Evolutionary conservation across 2,888 invertebrate species (phyloP), one percentile per base, ranked within the genome.

Genomic region (Noctua janthe): DNA sequence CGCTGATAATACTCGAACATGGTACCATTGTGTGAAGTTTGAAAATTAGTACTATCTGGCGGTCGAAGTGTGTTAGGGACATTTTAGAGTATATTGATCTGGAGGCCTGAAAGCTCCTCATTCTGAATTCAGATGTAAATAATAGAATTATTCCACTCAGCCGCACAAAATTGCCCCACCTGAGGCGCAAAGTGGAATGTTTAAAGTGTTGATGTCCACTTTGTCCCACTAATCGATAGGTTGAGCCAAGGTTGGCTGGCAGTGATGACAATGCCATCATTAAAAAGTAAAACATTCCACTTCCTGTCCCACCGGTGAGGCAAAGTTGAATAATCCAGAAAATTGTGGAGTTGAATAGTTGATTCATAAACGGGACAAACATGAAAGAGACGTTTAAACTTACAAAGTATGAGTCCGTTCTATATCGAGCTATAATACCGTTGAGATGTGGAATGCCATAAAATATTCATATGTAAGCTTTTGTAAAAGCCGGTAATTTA

Each of bases 1-100:
- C 54, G 56, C 49, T 51, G 73, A 71, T 70, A 78, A 73, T 51
- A 56, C 13, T 47, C 29, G 35, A 59, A 73, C 64, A 82, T 64
- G 23, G 67, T 11, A 20, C 43, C 59, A 74, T 66, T 73, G 66
- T 66, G 35, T 56, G n/a, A 78, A 47, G 17, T 13, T 43, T 13
- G 35, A 43, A 72, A 74, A 69, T 35, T 4, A 35, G 23, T 47
- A 43, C 23, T 51, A 62, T 59, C 23, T 39, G 51, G 43, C n/a
- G 29, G 10, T 66, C 8, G 10, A 39, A 70, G 15, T 23, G 29
- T 51, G 3, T 56, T 39, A 10, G 6, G 2, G 49, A 49, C 49
- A 64, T 29, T 64, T 64, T 17, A 35, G 2, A 17, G 8, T 43
- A 23, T 6, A 13, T 43, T 6, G 2, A 67, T 47, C 11, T 69